Percentiles rank a stretch among this genome's conserved stretches.
These are phyloP conservation scores for Agrochola circellaris DNA, from an alignment of 2,888 invertebrate species.

Conservation along the genomic window DNA sequence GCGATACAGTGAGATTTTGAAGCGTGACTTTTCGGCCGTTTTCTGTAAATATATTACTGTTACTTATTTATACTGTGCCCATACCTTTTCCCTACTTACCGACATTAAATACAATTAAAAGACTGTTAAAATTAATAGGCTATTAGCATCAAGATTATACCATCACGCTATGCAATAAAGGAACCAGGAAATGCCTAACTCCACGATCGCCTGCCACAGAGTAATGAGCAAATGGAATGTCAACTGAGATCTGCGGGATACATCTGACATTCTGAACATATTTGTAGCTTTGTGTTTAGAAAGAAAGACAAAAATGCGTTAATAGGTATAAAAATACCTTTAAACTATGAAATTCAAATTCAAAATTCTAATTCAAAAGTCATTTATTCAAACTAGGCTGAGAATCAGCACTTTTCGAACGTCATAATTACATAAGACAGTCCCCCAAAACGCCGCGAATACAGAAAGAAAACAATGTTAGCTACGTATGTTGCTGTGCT, in stretches of 20 bases:
- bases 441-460: too few relatives aligned
- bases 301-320: background rate
- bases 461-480: background rate
- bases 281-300: background rate
- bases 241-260: background rate
- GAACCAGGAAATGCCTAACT: slow-evolving; percentile 53
- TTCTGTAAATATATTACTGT: too few relatives aligned
- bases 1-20: too few relatives aligned
- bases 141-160: slow-evolving; percentile 48
- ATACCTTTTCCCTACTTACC: background rate
- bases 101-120: slow-evolving; percentile 43
- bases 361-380: too few relatives aligned
- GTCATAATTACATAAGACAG: too few relatives aligned
- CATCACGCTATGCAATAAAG: slow-evolving; percentile 40
- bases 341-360: background rate
- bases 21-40: too few relatives aligned
- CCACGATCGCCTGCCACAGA: slow-evolving; percentile 26
- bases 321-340: background rate
- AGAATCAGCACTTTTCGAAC: too few relatives aligned
- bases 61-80: too few relatives aligned
- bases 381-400: too few relatives aligned
- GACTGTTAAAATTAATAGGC: slow-evolving; percentile 53
- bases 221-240: slow-evolving; percentile 23
- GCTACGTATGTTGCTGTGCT: background rate
- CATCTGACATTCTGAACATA: background rate